Base-by-base conservation (phyloP, 2,797 vertebrate genomes). In the Stomatorhinus walkeri region DNA sequence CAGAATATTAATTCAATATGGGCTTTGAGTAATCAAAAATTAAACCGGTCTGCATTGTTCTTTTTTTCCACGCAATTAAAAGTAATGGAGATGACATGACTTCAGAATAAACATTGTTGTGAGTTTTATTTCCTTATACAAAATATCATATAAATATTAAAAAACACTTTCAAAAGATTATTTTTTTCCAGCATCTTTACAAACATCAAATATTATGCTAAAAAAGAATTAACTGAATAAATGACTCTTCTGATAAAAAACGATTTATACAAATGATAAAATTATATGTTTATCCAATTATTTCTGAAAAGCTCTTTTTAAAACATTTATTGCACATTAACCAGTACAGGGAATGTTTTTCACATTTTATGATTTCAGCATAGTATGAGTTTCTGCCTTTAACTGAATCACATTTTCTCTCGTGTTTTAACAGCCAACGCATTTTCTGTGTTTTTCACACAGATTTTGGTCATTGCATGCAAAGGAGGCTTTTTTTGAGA, bases 81-180 rank as follows among this genome's bases (percentile, higher is more conserved):
- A 86, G 32, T 48, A 72, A 46, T 48, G n/a, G 51, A 61, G 64
- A 49, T 49, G 79, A 79, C 43, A 88, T 51, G 4, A 3, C 79
- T 46, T 88, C 84, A 19, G 61, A 83, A 64, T 64, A 90, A 87
- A 89, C 59, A 40, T 90, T 90, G 61, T 87, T 88, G 52, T 87
- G 86, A 32, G 87, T 92, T 95, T 95, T 94, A 95, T 94, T 95
- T 90, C 89, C 89, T 88, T 90, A 92, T 92, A 93, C 91, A 93
- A 92, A 94, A 94, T 92, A 93, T 92, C 93, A 94, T 94, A 95
- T 95, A 96, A 96, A 94, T 95, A 91, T 85, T 51, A 22, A 49
- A 87, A 28, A 86, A 54, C 24, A 56, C 24, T 48, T 43, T 87
- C 16, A 54, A 59, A 87, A 40, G 52, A 56, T 46, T 85, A 81